Evolutionary conservation across 30 jellyfish, hydroid and myxozoan species (phyloP).

Genomic region (Aurelia coerulea): DNA sequence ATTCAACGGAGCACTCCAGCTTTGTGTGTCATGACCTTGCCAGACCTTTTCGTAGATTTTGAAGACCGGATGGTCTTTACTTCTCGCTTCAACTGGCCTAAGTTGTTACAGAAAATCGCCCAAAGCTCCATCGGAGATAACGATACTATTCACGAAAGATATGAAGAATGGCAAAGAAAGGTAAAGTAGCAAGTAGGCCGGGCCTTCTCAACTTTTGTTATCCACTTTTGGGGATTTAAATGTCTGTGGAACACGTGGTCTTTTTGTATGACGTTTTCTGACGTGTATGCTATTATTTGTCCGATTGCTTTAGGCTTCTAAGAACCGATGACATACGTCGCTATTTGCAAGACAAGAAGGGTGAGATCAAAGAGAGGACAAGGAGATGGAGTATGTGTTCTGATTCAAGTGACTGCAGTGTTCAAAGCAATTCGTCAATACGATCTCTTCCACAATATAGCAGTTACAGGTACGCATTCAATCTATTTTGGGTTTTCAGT

Average conservation of each 20-base stretch:
- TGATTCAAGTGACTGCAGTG: constrained; percentile 89
- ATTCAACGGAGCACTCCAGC: too few species aligned
- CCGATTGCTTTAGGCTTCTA: constrained; percentile 45
- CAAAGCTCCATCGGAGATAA: too few species aligned
- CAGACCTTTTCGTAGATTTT: too few species aligned
- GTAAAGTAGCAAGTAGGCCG: too few species aligned
- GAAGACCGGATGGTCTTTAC: too few species aligned
- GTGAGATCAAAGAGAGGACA: constrained; percentile 55
- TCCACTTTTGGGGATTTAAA: too few species aligned
- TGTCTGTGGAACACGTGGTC: neutral
- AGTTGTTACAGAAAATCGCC: too few species aligned
- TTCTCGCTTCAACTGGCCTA: too few species aligned
- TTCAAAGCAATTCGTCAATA: constrained; percentile 79
- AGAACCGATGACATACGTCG: constrained; percentile 97
- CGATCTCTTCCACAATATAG: constrained; percentile 97
- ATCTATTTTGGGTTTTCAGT: neutral
- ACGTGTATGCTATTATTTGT: neutral
- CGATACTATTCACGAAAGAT: too few species aligned
- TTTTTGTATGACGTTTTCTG: neutral
- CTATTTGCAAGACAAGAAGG: constrained; percentile 80
- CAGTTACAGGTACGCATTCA: constrained; percentile 86
- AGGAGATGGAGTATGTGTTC: constrained; percentile 91
- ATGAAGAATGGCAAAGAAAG: too few species aligned
- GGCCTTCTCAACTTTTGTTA: too few species aligned
- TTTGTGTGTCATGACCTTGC: too few species aligned